Conservation (phyloP, 1,140 invertebrate species). For the Halesus radiatus region DNA sequence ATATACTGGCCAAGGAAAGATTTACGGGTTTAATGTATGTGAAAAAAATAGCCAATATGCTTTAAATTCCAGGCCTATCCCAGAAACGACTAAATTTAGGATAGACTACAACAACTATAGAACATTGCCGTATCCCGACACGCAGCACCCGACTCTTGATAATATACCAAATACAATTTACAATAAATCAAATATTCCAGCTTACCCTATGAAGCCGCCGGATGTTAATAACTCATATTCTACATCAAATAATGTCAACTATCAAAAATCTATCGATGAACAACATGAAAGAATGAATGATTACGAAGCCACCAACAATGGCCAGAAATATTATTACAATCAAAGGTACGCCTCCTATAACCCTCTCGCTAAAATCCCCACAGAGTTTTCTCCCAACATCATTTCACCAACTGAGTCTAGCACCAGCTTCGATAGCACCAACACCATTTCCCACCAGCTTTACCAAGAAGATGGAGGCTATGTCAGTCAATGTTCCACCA, state of each 20-base stretch:
- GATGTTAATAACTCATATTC: slow-evolving; percentile 33
- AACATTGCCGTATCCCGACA: slow-evolving; percentile 44
- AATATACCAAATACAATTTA: slow-evolving; percentile 30
- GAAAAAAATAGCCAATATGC: slow-evolving; percentile 30
- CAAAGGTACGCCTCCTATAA: slow-evolving; percentile 56
- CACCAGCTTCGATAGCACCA: slow-evolving; percentile 64
- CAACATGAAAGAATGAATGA: slow-evolving; percentile 42
- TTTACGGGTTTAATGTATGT: slow-evolving; percentile 32
- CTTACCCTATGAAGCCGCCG: slow-evolving; percentile 45
- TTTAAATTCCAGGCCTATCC: slow-evolving; percentile 22
- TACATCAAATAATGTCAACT: slow-evolving; percentile 30
- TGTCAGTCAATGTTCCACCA: slow-evolving; percentile 66
- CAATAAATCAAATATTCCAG: slow-evolving; percentile 23
- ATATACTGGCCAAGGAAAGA: slow-evolving; percentile 31
- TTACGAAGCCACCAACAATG: slow-evolving; percentile 58
- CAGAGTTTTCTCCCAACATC: slow-evolving; percentile 66
- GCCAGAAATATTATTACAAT: slow-evolving; percentile 60
- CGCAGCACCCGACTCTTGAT: slow-evolving; percentile 16
- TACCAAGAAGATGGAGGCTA: slow-evolving; percentile 68
- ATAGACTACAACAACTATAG: slow-evolving; percentile 48
- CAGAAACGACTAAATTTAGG: slow-evolving; percentile 38
- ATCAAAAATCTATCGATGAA: slow-evolving; percentile 43
- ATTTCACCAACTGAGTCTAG: slow-evolving; percentile 67
- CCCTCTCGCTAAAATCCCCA: slow-evolving; percentile 60
- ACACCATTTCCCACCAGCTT: slow-evolving; percentile 58